phyloP scores from a whole-genome alignment of 2,888 invertebrate genomes.

The Ophion ellenae region DNA sequence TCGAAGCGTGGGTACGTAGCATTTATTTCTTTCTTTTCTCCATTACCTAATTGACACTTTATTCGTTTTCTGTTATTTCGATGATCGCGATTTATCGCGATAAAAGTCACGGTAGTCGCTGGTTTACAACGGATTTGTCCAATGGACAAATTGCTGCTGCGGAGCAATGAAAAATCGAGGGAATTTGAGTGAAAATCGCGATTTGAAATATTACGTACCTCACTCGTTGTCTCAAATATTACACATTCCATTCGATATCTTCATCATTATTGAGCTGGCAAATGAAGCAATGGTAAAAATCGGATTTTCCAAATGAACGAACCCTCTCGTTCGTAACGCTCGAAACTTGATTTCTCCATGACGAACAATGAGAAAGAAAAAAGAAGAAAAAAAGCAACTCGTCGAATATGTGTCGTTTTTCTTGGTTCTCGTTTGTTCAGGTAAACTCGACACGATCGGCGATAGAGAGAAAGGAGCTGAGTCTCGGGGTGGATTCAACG shows the following conservation, averaged over 20 bases:
- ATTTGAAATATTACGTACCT: too few species aligned
- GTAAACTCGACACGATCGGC: constrained; percentile 75
- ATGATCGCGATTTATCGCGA: too few species aligned
- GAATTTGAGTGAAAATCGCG: neutral
- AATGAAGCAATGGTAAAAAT: neutral
- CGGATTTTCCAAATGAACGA: neutral
- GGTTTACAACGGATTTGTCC: too few species aligned
- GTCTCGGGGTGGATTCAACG: constrained; percentile 85
- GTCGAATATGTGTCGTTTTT: too few species aligned
- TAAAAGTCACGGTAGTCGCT: too few species aligned
- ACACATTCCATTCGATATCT: too few species aligned
- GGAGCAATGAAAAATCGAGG: too few species aligned
- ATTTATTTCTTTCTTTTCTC: too few species aligned
- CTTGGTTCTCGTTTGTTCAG: constrained; percentile 64
- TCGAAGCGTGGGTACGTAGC: constrained; percentile 79
- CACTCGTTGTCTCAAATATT: too few species aligned
- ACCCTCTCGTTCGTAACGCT: neutral
- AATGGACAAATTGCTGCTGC: too few species aligned
- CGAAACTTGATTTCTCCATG: neutral
- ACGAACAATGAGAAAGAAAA: too few species aligned
- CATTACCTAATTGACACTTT: neutral
- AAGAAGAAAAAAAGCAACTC: too few species aligned
- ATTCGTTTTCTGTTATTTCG: neutral
- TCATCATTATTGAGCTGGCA: neutral
- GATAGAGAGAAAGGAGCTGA: constrained; percentile 75